These are phyloP conservation scores for Chlorocebus sabaeus DNA, from an alignment of 2,113 vertebrate genomes.

Conservation along the genomic window DNA sequence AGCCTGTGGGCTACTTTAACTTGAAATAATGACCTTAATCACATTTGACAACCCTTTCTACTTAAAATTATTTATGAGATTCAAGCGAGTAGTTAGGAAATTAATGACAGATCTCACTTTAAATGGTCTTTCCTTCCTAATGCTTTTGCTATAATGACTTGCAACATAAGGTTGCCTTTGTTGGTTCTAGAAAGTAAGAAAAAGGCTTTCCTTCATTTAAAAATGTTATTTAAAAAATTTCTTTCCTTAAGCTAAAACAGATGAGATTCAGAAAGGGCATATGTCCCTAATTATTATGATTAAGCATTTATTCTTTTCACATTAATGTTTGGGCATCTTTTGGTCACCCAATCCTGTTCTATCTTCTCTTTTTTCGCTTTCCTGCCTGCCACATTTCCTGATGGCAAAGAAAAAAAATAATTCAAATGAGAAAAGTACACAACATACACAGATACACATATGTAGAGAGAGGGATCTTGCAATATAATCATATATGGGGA, in stretches of 20 bases:
- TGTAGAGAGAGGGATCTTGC: neutral
- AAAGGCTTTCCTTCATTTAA: neutral
- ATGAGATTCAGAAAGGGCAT: neutral
- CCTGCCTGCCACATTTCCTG: neutral
- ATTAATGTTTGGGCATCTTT: neutral
- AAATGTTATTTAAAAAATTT: neutral
- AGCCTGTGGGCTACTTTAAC: neutral
- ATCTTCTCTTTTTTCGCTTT: neutral
- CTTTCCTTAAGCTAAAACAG: neutral
- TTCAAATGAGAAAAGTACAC: neutral
- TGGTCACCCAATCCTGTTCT: neutral
- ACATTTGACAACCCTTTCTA: constrained; percentile 30
- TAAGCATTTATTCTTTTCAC: neutral
- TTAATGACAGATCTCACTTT: constrained; percentile 18
- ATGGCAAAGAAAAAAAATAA: neutral
- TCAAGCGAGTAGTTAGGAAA: constrained; percentile 35
- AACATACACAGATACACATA: neutral
- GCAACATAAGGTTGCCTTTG: neutral
- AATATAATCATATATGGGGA: neutral
- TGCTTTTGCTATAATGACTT: neutral
- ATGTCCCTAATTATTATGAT: neutral
- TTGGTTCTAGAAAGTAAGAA: constrained; percentile 1
- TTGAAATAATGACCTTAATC: constrained; percentile 43
- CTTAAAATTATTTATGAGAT: constrained; percentile 45
- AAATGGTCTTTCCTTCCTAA: constrained; percentile 8